Conservation (phyloP, 2,888 invertebrate species). For the Embidobia sp. region DNA sequence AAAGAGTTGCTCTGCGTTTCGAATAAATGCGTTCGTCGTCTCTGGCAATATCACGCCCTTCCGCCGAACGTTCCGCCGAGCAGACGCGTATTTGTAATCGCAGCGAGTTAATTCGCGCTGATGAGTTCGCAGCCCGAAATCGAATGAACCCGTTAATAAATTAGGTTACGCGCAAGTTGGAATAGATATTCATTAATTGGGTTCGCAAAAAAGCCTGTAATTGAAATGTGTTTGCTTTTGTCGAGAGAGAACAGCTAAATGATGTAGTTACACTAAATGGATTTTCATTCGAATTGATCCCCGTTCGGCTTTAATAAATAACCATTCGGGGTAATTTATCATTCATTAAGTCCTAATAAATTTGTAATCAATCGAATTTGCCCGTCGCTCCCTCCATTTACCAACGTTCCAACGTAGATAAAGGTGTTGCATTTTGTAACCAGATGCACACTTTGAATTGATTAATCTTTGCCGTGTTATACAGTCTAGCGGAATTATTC, state of each 20-base stretch:
- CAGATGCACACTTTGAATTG: slow-evolving; percentile 40
- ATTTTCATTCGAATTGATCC: slow-evolving; percentile 39
- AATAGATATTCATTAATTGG: slow-evolving; percentile 33
- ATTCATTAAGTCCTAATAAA: slow-evolving; percentile 51
- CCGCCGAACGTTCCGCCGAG: too few relatives aligned
- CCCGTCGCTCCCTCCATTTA: slow-evolving; percentile 12
- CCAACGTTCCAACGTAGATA: slow-evolving; percentile 15
- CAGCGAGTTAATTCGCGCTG: background rate
- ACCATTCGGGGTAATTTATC: slow-evolving; percentile 48
- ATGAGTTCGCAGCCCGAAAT: too few relatives aligned
- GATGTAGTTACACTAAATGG: slow-evolving; percentile 43
- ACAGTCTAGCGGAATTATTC: slow-evolving; percentile 23
- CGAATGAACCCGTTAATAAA: too few relatives aligned
- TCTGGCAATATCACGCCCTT: slow-evolving; percentile 21
- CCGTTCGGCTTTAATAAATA: slow-evolving; percentile 49
- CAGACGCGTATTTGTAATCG: too few relatives aligned
- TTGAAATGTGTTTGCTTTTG: slow-evolving; percentile 38
- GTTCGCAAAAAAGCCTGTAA: slow-evolving; percentile 29
- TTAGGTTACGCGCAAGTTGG: background rate
- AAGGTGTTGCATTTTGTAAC: slow-evolving; percentile 45
- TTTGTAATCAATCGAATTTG: slow-evolving; percentile 52
- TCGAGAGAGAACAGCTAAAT: slow-evolving; percentile 16
- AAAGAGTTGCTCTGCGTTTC: slow-evolving; percentile 46
- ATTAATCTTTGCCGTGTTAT: slow-evolving; percentile 51
- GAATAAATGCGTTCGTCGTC: slow-evolving; percentile 26